Evolutionary conservation across 64 coral and sea anemone genomes (phyloP).

Genomic region (Pocillopora damicornis): DNA sequence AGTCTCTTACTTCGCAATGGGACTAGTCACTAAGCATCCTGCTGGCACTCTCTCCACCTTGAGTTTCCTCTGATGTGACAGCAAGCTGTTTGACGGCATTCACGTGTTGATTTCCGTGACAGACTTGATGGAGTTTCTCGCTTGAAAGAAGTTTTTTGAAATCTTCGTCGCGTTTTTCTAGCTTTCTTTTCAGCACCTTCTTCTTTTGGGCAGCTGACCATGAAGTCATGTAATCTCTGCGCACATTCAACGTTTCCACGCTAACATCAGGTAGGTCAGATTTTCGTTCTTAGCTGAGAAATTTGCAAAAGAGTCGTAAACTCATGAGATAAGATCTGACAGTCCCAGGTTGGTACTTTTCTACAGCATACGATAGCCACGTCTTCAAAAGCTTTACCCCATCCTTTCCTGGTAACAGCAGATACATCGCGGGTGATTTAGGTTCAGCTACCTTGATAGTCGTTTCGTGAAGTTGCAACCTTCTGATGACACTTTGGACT

Average conservation of each 20-base stretch:
- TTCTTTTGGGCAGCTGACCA: conserved; percentile 49
- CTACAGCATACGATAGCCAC: neutral
- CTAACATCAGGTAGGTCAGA: neutral
- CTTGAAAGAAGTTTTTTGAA: conserved; percentile 33
- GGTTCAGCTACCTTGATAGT: neutral
- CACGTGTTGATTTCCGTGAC: conserved; percentile 38
- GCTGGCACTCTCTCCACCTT: no score
- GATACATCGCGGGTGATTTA: neutral
- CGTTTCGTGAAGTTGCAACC: neutral
- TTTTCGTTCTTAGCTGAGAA: conserved; percentile 30
- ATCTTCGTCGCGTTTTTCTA: conserved; percentile 28
- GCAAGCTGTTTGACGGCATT: conserved; percentile 37
- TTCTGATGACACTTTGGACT: conserved; percentile 8
- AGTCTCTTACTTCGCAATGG: no score
- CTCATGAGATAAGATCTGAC: neutral
- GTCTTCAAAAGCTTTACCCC: neutral
- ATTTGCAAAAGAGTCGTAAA: conserved; percentile 8
- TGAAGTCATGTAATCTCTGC: conserved; percentile 26
- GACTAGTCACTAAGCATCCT: no score
- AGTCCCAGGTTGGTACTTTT: neutral
- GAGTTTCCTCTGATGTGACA: neutral
- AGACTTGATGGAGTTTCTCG: conserved; percentile 27
- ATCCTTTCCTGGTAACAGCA: neutral
- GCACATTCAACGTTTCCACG: neutral
- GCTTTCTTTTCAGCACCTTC: conserved; percentile 13